Conservation (phyloP, 2,113 vertebrate species). For the Ammospiza caudacuta region DNA sequence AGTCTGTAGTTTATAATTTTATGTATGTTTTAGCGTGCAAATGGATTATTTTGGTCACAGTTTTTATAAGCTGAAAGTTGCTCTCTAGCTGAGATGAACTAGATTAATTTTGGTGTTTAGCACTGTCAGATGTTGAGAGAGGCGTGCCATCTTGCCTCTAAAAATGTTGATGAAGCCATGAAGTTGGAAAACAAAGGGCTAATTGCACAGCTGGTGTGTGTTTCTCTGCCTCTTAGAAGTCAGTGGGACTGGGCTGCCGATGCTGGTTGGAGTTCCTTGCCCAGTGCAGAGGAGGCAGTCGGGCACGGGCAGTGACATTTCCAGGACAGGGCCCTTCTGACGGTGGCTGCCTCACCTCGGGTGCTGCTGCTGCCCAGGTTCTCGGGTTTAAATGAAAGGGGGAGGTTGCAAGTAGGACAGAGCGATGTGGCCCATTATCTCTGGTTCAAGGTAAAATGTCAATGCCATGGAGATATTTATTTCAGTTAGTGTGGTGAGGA, state of each 20-base stretch:
- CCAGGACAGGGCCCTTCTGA: neutral
- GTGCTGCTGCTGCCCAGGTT: accelerated
- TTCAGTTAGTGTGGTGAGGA: neutral
- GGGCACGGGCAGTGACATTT: accelerated
- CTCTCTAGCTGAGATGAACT: constrained; percentile 17
- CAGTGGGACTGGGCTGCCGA: neutral
- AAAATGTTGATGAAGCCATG: constrained; percentile 6
- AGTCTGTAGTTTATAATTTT: constrained; percentile 30
- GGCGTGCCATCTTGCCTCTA: neutral
- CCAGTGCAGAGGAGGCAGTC: accelerated
- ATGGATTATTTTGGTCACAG: neutral
- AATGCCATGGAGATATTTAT: neutral
- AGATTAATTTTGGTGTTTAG: constrained; percentile 16
- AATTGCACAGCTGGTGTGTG: constrained; percentile 31
- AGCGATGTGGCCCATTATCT: neutral
- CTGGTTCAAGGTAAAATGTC: neutral
- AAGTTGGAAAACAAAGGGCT: constrained; percentile 50
- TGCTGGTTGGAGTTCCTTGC: neutral
- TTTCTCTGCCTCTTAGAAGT: neutral
- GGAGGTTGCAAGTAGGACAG: neutral
- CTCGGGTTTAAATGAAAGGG: neutral
- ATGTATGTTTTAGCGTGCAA: neutral
- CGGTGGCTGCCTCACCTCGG: accelerated
- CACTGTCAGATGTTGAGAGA: neutral
- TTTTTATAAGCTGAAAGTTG: constrained; percentile 32